Base-by-base conservation (phyloP, 2,797 vertebrate species). In the Eutrigla gurnardus region DNA sequence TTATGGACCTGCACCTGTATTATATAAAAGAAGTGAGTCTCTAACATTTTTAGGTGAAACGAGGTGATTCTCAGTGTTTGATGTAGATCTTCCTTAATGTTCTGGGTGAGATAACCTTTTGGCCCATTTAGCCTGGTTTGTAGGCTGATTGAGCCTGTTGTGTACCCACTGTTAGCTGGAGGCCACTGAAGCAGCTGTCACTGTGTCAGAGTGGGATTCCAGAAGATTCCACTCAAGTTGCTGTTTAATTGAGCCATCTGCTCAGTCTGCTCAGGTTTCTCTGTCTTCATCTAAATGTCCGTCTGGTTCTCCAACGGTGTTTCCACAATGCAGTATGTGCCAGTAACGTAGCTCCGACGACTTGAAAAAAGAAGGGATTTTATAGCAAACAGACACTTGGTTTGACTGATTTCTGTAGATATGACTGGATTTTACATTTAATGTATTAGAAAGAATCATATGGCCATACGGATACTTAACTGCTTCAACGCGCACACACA, bases 181-280 rank as follows among this genome's bases (percentile, higher is more conserved):
- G 83, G 83, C 62, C 37, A 66, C n/a, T 17, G 58, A 80, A 84
- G 76, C 83, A 87, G 77, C 65, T 89, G 85, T 43, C 59, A 64
- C 75, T 67, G 77, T 81, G 82, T 85, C 80, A 80, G 70, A 82
- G 54, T 77, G 49, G 53, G 65, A 70, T 69, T 84, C 65, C 65
- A 78, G 60, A 86, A 82, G 81, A 79, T 81, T 77, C 71, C 76
- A 73, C 74, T 85, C 78, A 84, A 85, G 79, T 68, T 67, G 76
- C 73, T 53, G 62, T 71, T 81, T 86, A 43, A 82, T 37, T 59
- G n/a, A 55, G 73, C 86, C 83, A 85, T 87, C 75, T 88, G 80
- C 63, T 80, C 72, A 37, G 64, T 65, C 74, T 77, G 57, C 54
- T 70, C 5, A 12, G n/a, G 36, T 59, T 60, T 77, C 43, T 68